Base-by-base conservation (phyloP, 1,140 invertebrate genomes). In the Drosophila subobscura region DNA sequence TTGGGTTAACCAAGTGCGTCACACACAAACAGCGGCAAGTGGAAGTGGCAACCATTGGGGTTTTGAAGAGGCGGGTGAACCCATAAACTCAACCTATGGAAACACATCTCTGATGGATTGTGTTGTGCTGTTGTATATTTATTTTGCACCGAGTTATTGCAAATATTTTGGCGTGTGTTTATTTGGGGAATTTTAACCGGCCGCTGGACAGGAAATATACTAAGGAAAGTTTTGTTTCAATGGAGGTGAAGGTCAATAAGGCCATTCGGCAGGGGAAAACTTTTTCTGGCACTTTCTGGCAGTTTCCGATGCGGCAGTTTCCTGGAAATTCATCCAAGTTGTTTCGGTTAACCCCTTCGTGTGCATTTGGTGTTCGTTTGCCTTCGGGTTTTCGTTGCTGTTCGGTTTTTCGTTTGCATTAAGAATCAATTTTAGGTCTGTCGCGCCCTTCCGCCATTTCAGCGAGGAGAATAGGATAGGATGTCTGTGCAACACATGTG, bases 401-500 rank as follows among this genome's bases (percentile, higher is more conserved):
- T 1, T 20, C 16, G 16, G 16, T 20, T 37, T 37, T 37, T 33
- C 33, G 10, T 4, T 12, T 37, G 3, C 33, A 37, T 37, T 37
- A 37, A 37, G 49, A 67, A 29, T 67, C 60, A 61, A 8, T 8
- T 46, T 53, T 49, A 42, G 63, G 22, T 49, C 10, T 29, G 50
- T 37, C 27, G 16, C 29, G 50, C 22, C 68, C 68, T 67, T 52
- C 66, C 65, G 33, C 27, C 29, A 37, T 12, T 27, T 12, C 33
- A 20, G 16, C 16, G 10, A 4, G 33, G 25, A 56, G 8, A 14
- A 65, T 14, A 47, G 44, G 37, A 50, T 50, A 67, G 50, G 47
- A 60, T 57, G 74, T 77, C 65, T 77, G 74, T 76, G 84, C 83
- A 79, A 83, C 83, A 88, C 55, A 76, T 86, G 83, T 80, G 72